phyloP scores from a whole-genome alignment of 2,113 vertebrate genomes.

The Puffinus mauretanicus region DNA sequence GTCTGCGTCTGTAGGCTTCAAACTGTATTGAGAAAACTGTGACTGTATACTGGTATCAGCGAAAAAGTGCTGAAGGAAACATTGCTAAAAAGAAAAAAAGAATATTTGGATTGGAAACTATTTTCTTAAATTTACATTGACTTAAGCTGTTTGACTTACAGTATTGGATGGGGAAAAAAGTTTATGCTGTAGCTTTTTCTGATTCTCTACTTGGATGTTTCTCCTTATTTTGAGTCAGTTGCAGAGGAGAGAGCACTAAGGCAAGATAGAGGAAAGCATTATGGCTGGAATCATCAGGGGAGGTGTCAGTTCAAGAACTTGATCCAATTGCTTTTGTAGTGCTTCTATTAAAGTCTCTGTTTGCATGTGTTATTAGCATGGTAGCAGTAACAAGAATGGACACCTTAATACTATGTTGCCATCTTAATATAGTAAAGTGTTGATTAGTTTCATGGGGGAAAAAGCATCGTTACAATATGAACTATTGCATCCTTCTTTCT shows the following conservation, averaged over 20 bases:
- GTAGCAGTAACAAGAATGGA: background rate
- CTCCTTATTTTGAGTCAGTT: background rate
- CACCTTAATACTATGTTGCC: background rate
- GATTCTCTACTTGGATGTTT: background rate
- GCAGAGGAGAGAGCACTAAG: background rate
- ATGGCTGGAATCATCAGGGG: background rate
- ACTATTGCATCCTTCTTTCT: background rate
- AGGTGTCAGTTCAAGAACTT: background rate
- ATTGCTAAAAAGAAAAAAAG: background rate
- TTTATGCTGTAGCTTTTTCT: background rate
- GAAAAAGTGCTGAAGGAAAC: background rate
- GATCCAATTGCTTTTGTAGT: background rate
- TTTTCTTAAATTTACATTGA: background rate
- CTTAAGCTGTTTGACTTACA: background rate
- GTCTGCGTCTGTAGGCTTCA: background rate
- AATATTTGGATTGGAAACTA: background rate
- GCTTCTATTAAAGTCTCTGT: background rate
- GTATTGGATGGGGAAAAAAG: too few relatives aligned
- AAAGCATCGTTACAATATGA: fast-evolving
- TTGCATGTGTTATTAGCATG: background rate
- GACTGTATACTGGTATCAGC: background rate
- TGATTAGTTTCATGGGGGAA: too few relatives aligned
- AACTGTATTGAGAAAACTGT: background rate
- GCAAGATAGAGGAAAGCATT: background rate
- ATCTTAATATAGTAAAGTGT: fast-evolving